Percentiles rank a stretch among this genome's conserved stretches.
phyloP scores from a whole-genome alignment of 2,888 invertebrate genomes.

The Rhorus exstirpatorius region DNA sequence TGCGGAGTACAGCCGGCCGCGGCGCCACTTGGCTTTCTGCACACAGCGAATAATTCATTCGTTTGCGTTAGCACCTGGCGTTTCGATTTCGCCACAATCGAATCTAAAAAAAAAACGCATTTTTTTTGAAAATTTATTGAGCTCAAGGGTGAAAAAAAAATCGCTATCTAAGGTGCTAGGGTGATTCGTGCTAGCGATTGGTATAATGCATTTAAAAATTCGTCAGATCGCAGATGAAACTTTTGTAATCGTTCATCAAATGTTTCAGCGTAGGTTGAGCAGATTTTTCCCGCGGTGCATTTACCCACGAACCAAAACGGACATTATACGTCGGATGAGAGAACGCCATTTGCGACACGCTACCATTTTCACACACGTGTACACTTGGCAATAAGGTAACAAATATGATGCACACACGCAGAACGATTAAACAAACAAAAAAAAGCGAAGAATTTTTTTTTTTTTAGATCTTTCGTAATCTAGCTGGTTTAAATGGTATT shows the following conservation, averaged over 20 bases:
- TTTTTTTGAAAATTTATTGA: too few species aligned
- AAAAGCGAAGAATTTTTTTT: conserved; percentile 67
- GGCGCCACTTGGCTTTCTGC: too few species aligned
- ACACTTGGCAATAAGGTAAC: conserved; percentile 51
- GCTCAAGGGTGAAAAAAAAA: conserved; percentile 6
- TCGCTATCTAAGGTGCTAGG: too few species aligned
- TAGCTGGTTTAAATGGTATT: conserved; percentile 65
- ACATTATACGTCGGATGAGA: conserved; percentile 72
- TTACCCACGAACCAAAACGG: conserved; percentile 75
- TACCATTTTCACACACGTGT: conserved; percentile 77
- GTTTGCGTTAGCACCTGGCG: too few species aligned
- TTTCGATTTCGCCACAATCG: too few species aligned
- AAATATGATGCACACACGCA: conserved; percentile 60
- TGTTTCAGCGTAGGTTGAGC: conserved; percentile 84
- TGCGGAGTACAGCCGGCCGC: too few species aligned
- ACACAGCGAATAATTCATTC: too few species aligned
- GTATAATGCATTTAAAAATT: background rate
- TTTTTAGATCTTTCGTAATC: conserved; percentile 76
- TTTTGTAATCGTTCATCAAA: conserved; percentile 11
- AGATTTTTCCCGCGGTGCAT: conserved; percentile 78
- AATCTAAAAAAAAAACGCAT: too few species aligned
- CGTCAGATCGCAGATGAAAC: background rate
- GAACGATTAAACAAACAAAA: conserved; percentile 54
- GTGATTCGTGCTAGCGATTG: too few species aligned
- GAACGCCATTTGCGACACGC: conserved; percentile 71